Conservation (phyloP, 2,113 vertebrate species). For the Astur gentilis region DNA sequence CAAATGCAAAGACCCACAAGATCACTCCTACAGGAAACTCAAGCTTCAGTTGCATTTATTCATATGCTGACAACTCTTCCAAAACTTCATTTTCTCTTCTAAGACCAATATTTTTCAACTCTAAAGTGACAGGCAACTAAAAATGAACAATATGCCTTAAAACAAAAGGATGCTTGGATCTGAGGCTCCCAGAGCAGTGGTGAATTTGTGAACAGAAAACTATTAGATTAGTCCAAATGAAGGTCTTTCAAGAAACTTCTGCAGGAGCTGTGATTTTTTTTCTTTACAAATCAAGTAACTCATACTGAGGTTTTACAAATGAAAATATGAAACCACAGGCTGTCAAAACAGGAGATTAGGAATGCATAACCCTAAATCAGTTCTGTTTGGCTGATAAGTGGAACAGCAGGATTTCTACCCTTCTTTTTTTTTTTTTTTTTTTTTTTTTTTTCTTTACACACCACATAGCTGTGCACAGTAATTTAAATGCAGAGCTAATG, state of each 20-base stretch:
- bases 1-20: not conserved
- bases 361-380: constrained; percentile 10
- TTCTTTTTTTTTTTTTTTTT: not conserved
- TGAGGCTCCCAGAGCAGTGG: not conserved
- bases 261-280: not conserved
- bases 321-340: not conserved
- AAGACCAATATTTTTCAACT: not conserved
- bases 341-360: constrained; percentile 8
- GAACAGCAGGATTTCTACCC: constrained; percentile 15
- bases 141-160: not conserved
- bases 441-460: not conserved
- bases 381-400: constrained; percentile 2
- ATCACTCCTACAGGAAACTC: not conserved
- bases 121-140: not conserved
- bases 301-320: not conserved
- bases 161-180: not conserved
- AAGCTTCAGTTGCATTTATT: not conserved
- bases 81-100: not conserved
- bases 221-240: not conserved
- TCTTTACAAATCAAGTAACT: not conserved
- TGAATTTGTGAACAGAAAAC: not conserved
- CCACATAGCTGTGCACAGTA: not conserved
- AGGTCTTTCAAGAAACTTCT: not conserved
- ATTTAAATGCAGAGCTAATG: constrained; percentile 47
- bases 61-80: not conserved